A percentile compares a stretch with the other conserved stretches of the same genome.
Evolutionary conservation across 2,797 vertebrate species (phyloP).

Genomic region (Paedocypris micromegethes): DNA sequence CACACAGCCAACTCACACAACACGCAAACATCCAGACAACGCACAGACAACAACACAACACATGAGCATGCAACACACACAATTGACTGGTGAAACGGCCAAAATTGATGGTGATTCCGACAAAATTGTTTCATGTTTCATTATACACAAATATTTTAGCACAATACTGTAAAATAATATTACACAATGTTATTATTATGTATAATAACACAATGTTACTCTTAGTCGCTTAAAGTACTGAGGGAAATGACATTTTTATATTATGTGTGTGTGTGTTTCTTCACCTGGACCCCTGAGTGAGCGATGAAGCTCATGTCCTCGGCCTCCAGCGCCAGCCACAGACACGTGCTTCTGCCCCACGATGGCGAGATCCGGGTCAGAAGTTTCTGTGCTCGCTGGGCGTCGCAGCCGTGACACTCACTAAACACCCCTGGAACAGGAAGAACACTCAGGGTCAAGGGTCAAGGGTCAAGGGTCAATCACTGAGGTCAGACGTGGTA

Average conservation of each 20-base stretch:
- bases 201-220: no score
- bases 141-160: no score
- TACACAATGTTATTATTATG: no score
- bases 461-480: not conserved
- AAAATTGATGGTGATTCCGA: no score
- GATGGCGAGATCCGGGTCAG: constrained; percentile 77
- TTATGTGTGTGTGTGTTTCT: not conserved
- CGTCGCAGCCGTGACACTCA: constrained; percentile 78
- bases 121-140: no score
- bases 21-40: no score
- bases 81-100: no score
- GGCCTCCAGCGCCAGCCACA: constrained; percentile 84
- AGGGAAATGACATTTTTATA: not conserved
- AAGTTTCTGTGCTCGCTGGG: constrained; percentile 79
- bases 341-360: constrained; percentile 86
- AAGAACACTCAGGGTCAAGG: not conserved
- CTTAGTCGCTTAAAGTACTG: not conserved
- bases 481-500: constrained; percentile 49
- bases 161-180: no score
- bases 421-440: constrained; percentile 79
- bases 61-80: no score
- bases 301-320: constrained; percentile 86
- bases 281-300: constrained; percentile 79
- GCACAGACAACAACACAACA: no score
- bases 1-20: no score